A percentile compares a stretch with the other conserved stretches of the same genome.
Conservation (phyloP, 2,888 invertebrate species). For the Ceraclea dissimilis region DNA sequence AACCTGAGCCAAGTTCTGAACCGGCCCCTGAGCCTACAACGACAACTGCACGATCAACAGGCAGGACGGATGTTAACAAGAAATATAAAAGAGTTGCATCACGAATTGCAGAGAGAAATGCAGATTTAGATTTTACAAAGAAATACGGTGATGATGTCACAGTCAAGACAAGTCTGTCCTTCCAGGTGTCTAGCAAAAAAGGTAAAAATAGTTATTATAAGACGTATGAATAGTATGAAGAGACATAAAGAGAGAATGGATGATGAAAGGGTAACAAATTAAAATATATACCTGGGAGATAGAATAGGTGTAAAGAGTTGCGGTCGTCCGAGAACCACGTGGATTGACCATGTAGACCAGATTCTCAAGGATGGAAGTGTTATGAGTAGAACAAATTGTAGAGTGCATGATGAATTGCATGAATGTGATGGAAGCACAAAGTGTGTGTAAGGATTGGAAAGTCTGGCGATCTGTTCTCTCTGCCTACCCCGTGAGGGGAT, state of each 20-base stretch:
- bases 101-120: slow-evolving; percentile 33
- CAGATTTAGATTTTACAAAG: slow-evolving; percentile 42
- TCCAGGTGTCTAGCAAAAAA: slow-evolving; percentile 61
- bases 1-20: slow-evolving; percentile 25
- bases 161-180: slow-evolving; percentile 74
- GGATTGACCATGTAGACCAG: too few species aligned
- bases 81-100: slow-evolving; percentile 51
- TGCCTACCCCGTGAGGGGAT: too few species aligned
- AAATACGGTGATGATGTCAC: slow-evolving; percentile 54
- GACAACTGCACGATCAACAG: slow-evolving; percentile 32
- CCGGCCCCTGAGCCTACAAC: slow-evolving; percentile 24
- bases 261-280: too few species aligned
- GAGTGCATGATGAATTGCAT: too few species aligned
- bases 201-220: slow-evolving; percentile 31
- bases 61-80: slow-evolving; percentile 29
- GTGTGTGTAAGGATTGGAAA: too few species aligned
- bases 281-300: neutral
- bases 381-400: too few species aligned
- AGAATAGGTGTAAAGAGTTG: too few species aligned
- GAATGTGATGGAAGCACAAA: too few species aligned
- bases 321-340: too few species aligned
- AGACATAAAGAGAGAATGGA: too few species aligned
- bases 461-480: too few species aligned
- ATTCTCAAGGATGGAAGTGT: too few species aligned
- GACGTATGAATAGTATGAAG: slow-evolving; percentile 4